Conservation (phyloP, 2,888 invertebrate species). For the Galeruca laticollis region DNA sequence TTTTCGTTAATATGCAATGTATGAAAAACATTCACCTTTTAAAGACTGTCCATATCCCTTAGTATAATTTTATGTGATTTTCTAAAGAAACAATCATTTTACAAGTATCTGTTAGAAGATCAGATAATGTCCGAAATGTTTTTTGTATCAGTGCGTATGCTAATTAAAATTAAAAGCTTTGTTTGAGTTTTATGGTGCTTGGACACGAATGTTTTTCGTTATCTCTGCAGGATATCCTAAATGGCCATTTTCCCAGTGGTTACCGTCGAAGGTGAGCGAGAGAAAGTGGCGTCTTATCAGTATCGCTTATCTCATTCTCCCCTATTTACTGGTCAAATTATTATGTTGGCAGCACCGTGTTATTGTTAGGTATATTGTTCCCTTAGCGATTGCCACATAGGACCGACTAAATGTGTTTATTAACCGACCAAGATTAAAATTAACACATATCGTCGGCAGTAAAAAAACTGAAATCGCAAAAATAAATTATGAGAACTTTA, state of each 20-base stretch:
- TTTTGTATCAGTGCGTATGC: conserved; percentile 38
- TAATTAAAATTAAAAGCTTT: conserved; percentile 51
- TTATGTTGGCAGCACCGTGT: conserved; percentile 32
- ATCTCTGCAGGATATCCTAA: conserved; percentile 61
- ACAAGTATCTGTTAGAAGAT: not conserved
- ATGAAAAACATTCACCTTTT: too few species aligned
- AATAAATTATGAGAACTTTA: too few species aligned
- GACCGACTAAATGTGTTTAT: not conserved
- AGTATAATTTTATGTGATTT: too few species aligned
- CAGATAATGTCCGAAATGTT: conserved; percentile 13
- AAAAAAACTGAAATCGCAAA: too few species aligned
- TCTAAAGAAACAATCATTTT: not conserved
- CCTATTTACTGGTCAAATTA: conserved; percentile 42
- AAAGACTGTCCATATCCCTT: too few species aligned
- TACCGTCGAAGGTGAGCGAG: conserved; percentile 40
- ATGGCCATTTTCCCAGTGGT: conserved; percentile 60
- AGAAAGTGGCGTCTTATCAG: conserved; percentile 52
- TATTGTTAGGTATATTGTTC: conserved; percentile 8
- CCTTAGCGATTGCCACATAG: conserved; percentile 19
- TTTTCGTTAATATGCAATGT: too few species aligned
- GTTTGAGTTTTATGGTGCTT: conserved; percentile 54
- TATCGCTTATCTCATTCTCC: conserved; percentile 51
- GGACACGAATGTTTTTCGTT: conserved; percentile 54
- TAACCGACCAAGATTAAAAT: too few species aligned
- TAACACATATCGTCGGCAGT: too few species aligned